A percentile compares a stretch with the other conserved stretches of the same genome.
These are phyloP conservation scores for Laspeyria flexula DNA, from an alignment of 2,888 invertebrate species.

Conservation along the genomic window DNA sequence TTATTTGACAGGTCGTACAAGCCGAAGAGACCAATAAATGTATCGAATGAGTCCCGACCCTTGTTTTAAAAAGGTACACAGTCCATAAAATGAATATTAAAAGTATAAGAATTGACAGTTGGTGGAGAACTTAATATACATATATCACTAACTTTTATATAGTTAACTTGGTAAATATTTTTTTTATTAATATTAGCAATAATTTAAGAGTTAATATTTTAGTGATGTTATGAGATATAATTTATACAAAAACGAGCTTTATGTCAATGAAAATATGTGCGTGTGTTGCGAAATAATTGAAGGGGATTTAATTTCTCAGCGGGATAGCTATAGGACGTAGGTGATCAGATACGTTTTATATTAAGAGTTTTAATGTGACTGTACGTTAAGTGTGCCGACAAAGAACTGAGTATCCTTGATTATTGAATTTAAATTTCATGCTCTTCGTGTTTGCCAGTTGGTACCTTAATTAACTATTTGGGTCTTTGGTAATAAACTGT, in stretches of 20 bases:
- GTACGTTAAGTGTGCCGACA: conserved; percentile 31
- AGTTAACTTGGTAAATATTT: conserved; percentile 19
- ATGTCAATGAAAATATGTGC: conserved; percentile 10
- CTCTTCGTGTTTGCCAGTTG: conserved; percentile 15
- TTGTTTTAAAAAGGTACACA: conserved; percentile 65
- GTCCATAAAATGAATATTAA: conserved; percentile 53
- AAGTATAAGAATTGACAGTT: conserved; percentile 59
- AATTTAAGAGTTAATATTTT: conserved; percentile 29
- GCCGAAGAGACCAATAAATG: conserved; percentile 75
- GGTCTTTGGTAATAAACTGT: conserved; percentile 5
- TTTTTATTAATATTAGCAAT: conserved; percentile 22
- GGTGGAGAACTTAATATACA: conserved; percentile 54
- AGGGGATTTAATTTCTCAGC: conserved; percentile 49
- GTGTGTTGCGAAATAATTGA: conserved; percentile 46
- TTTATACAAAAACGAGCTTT: conserved; percentile 7
- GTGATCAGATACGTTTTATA: conserved; percentile 34
- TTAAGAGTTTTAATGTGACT: conserved; percentile 45
- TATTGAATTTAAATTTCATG: conserved; percentile 30
- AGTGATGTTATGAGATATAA: conserved; percentile 7
- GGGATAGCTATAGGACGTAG: conserved; percentile 40
- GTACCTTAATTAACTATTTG: conserved; percentile 24
- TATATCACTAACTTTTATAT: conserved; percentile 33
- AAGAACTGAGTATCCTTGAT: conserved; percentile 21
- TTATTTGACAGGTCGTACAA: conserved; percentile 75
- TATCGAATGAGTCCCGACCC: conserved; percentile 68